Base-by-base conservation (phyloP, 1,140 invertebrate genomes). In the Panagrolaimus sp. region DNA sequence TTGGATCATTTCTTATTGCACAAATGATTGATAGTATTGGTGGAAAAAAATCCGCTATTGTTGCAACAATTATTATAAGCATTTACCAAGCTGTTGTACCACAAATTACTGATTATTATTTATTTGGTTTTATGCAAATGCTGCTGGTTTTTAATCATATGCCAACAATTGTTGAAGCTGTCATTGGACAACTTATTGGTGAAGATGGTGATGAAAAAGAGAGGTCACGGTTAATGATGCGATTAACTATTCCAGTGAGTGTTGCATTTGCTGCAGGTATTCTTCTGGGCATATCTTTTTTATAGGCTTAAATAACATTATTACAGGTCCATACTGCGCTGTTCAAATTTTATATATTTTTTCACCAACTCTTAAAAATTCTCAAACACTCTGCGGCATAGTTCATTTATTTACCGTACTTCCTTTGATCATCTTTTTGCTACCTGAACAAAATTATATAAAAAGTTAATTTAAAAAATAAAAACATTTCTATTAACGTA, bases 161-260 rank as follows among this genome's bases (percentile, higher is more conserved):
- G 73, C 74, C 74, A 25, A 75, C 70, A 42, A 76, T 76, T 23
- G 67, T 72, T 2, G 74, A 76, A 31, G 74, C 74, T 0, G 42
- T 68, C 5, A 75, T 76, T 57, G 51, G 53, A 11, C 65, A 70
- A 44, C 20, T 76, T 14, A 70, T 77, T 23, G 71, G 74, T 16
- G 74, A 74, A 53, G 69, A 76, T 65, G 74, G 69, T 9, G 72
- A 74, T 38, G 66, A 73, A 13, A 74, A 76, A 42, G 71, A 73
- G 61, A n/a, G 74, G 16, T 68, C 73, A 13, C 9, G 66, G 5
- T 13, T 76, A 11, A 51, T 76, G 11, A 76, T 70, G 53, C 64
- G 74, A 48, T 61, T 72, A 23, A 76, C 63, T 25, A 76, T 76
- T n/a, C 74, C 74, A 0, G 38, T 66, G 14, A 73, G 74, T 64